Evolutionary conservation across 2,888 invertebrate genomes (phyloP).

Genomic region (Glaucopsyche alexis): DNA sequence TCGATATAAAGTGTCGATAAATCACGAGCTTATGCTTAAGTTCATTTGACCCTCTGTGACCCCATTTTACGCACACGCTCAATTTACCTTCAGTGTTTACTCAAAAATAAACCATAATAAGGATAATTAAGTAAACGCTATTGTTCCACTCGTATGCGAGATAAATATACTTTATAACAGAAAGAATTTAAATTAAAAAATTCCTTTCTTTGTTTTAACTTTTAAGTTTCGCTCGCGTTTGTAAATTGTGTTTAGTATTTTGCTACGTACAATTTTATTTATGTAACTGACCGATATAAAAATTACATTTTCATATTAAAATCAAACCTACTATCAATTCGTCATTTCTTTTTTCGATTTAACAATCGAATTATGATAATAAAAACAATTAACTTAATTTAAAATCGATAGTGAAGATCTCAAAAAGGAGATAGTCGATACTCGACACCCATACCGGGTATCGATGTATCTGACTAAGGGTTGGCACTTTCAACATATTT

Average conservation of each 20-base stretch:
- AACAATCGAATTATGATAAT: too few species aligned
- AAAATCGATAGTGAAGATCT: constrained; percentile 24
- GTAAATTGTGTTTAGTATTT: background rate
- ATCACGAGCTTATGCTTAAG: background rate
- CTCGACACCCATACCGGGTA: constrained; percentile 14
- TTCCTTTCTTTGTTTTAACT: constrained; percentile 31
- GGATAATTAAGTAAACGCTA: constrained; percentile 63
- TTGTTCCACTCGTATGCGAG: constrained; percentile 40
- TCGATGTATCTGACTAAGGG: background rate
- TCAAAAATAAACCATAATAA: constrained; percentile 67
- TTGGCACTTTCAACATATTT: background rate
- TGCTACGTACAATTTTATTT: background rate
- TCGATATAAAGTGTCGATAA: constrained; percentile 20
- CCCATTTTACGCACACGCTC: constrained; percentile 62
- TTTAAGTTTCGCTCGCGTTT: background rate
- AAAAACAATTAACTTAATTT: too few species aligned
- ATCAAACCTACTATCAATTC: too few species aligned
- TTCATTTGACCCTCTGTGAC: constrained; percentile 57
- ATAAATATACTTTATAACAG: constrained; percentile 36
- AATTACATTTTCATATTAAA: background rate
- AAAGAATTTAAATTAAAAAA: constrained; percentile 38
- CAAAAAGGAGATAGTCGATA: constrained; percentile 13
- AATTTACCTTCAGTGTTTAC: constrained; percentile 62
- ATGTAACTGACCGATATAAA: background rate
- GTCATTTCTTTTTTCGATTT: constrained; percentile 23